Conservation (phyloP, 2,113 vertebrate genomes). For the Malurus alboscapulatus region DNA sequence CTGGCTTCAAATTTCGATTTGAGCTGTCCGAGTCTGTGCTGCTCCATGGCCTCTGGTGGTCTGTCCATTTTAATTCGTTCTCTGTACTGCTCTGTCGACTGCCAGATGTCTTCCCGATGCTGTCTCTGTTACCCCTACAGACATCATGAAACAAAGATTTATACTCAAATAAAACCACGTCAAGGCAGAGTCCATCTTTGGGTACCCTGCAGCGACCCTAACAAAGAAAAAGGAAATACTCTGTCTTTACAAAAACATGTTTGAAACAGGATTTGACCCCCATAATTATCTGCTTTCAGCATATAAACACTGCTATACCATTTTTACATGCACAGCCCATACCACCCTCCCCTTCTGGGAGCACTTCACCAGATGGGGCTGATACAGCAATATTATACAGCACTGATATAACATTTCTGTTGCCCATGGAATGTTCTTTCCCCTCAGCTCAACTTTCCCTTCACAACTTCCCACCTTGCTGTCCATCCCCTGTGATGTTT, state of each 20-base stretch:
- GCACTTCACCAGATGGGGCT: not conserved
- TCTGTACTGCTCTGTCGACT: conserved; percentile 94
- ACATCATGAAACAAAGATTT: conserved; percentile 3
- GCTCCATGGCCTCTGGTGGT: conserved; percentile 92
- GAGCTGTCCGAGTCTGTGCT: conserved; percentile 95
- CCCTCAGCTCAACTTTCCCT: not conserved
- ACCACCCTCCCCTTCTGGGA: not conserved
- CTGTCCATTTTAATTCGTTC: conserved; percentile 84
- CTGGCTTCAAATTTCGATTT: conserved; percentile 80
- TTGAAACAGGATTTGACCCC: not conserved
- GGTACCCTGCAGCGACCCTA: not conserved
- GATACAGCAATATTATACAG: not conserved
- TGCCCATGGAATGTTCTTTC: not conserved
- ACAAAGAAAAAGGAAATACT: not conserved
- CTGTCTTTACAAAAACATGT: not conserved
- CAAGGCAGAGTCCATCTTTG: not conserved
- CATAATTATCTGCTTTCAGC: not conserved
- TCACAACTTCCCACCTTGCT: not conserved
- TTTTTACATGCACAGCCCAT: not conserved
- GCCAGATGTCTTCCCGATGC: conserved; percentile 85
- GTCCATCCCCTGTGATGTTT: not conserved
- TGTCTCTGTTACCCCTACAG: conserved; percentile 85
- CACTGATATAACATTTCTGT: not conserved
- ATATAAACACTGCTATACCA: not conserved
- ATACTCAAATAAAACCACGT: not conserved